A percentile compares a stretch with the other conserved stretches of the same genome.
phyloP scores from a whole-genome alignment of 2,888 invertebrate genomes.

The Dinocampus coccinellae region DNA sequence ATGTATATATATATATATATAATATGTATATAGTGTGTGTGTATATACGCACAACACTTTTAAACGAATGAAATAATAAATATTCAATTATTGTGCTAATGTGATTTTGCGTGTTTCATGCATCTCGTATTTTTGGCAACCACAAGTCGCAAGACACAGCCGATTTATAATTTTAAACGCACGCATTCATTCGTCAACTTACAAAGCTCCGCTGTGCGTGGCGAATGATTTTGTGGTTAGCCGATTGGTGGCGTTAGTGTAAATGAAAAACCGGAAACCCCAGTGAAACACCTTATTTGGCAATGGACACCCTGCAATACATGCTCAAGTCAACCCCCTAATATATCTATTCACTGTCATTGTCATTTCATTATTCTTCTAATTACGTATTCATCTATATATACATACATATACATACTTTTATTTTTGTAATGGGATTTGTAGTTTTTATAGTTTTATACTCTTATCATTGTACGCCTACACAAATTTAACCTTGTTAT shows the following conservation, averaged over 20 bases:
- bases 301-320: constrained; percentile 71
- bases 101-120: constrained; percentile 48
- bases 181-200: constrained; percentile 44
- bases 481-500: neutral
- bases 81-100: constrained; percentile 34
- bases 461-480: neutral
- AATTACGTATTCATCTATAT: too few species aligned
- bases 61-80: constrained; percentile 1
- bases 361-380: neutral
- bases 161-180: constrained; percentile 55
- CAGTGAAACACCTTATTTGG: constrained; percentile 78
- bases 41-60: neutral
- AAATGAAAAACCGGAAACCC: constrained; percentile 72
- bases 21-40: neutral
- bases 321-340: constrained; percentile 20
- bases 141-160: constrained; percentile 46
- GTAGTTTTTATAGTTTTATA: too few species aligned
- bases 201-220: constrained; percentile 36
- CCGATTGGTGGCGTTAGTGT: constrained; percentile 54
- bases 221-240: constrained; percentile 21
- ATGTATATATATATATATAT: neutral
- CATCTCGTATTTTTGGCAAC: constrained; percentile 53
- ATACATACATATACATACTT: too few species aligned
- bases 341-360: constrained; percentile 12
- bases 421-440: too few species aligned